Conservation (phyloP, 2,888 invertebrate genomes). For the Electrophaes corylata region DNA sequence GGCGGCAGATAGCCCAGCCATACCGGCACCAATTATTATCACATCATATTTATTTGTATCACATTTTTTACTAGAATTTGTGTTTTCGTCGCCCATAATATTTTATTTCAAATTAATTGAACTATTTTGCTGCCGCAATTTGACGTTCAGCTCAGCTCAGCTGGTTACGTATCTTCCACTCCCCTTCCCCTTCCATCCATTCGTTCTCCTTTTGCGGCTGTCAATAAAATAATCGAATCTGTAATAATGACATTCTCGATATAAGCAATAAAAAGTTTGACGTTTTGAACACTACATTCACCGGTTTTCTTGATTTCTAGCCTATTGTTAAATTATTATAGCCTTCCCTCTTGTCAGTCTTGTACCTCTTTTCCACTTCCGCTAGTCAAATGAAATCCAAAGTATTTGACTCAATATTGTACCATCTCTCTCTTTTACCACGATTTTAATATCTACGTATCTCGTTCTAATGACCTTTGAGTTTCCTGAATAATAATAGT, state of each 20-base stretch:
- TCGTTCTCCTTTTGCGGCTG: background rate
- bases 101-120: constrained; percentile 61
- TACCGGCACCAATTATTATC: constrained; percentile 93
- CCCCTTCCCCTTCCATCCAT: background rate
- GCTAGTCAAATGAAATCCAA: constrained; percentile 40
- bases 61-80: constrained; percentile 81
- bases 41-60: constrained; percentile 86
- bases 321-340: background rate
- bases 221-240: background rate
- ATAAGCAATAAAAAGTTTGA: background rate
- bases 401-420: constrained; percentile 8
- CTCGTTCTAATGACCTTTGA: constrained; percentile 77
- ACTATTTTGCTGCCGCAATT: constrained; percentile 65
- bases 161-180: constrained; percentile 49
- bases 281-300: background rate
- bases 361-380: constrained; percentile 47
- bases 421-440: constrained; percentile 49
- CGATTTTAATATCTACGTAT: constrained; percentile 36
- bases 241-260: background rate
- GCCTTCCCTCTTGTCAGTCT: constrained; percentile 1
- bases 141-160: constrained; percentile 78
- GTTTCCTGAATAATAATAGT: constrained; percentile 76
- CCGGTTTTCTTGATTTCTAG: constrained; percentile 22
- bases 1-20: constrained; percentile 93
- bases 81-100: constrained; percentile 82